Evolutionary conservation across 2,888 invertebrate species (phyloP), one percentile per base, ranked within the genome.

Genomic region (Chloromyia formosa): DNA sequence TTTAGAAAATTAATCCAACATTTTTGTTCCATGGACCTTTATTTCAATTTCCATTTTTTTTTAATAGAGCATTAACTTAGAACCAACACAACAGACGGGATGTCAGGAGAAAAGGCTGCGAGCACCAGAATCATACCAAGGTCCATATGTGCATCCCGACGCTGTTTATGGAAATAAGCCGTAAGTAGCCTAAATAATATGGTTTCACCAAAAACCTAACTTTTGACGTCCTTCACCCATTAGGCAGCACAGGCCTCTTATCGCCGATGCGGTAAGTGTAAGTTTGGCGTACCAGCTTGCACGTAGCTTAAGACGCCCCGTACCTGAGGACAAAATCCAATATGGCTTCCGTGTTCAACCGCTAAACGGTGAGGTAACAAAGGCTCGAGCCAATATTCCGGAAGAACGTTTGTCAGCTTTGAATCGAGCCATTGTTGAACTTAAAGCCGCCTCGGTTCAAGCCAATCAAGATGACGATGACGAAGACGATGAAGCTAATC

Each of bases 311-410:
- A 77, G 78, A 5, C 83, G 84, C 56, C 81, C 82, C 20, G 82
- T 86, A 5, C 84, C 85, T 0, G 89, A 89, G 80, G 87, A 87
- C 9, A 86, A 84, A 77, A 79, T 89, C 7, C 82, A 86, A 3
- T 89, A 86, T 77, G 89, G 89, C 1, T 88, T 87, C 76, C 82
- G 84, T 10, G 86, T 84, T 16, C 78, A 80, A 27, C 89, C 89
- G 1, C 80, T 83, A 16, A 87, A 88, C 69, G 81, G 82, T 0
- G 81, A 82, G 22, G 80, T 81, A 23, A 80, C 80, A 10, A 77
- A 83, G 0, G 78, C 78, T 40, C 78, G 79, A 27, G 82, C 82
- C 1, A 82, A 85, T 27, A 83, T 88, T 22, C 85, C 87, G 1
- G 89, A 89, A 79, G 87, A 87, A 77, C 85, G 86, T 75, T 82